Conservation (phyloP, 2,888 invertebrate genomes). For the Dicroscelio sp. region DNA sequence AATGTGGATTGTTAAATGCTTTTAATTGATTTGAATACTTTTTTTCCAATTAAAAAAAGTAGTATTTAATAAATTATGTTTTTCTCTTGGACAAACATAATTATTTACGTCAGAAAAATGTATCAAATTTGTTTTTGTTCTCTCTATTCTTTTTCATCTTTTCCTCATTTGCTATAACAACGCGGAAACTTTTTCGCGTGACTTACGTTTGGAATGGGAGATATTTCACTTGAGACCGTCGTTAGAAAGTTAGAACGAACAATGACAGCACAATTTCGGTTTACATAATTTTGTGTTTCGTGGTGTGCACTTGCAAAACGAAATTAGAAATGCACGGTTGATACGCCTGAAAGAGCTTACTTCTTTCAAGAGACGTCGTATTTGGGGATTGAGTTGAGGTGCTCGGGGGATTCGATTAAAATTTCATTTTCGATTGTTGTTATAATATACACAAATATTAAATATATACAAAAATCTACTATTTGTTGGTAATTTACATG, state of each 20-base stretch:
- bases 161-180: conserved; percentile 55
- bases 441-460: too few relatives aligned
- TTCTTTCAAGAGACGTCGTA: too few relatives aligned
- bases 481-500: too few relatives aligned
- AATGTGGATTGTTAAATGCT: too few relatives aligned
- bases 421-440: not conserved
- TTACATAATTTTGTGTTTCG: conserved; percentile 71
- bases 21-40: too few relatives aligned
- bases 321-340: conserved; percentile 33
- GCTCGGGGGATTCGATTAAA: not conserved
- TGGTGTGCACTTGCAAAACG: conserved; percentile 34
- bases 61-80: too few relatives aligned
- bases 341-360: conserved; percentile 25
- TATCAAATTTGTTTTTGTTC: conserved; percentile 52
- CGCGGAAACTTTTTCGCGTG: conserved; percentile 66
- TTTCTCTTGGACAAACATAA: conserved; percentile 59
- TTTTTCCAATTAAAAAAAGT: too few relatives aligned
- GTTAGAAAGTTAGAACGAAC: conserved; percentile 72
- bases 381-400: too few relatives aligned
- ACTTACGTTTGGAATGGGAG: conserved; percentile 68
- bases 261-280: conserved; percentile 74
- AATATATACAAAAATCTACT: too few relatives aligned
- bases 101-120: conserved; percentile 60
- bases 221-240: conserved; percentile 68
- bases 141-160: not conserved